These are phyloP conservation scores for Notospermus geniculatus DNA, from an alignment of 1,140 invertebrate species.

Conservation along the genomic window DNA sequence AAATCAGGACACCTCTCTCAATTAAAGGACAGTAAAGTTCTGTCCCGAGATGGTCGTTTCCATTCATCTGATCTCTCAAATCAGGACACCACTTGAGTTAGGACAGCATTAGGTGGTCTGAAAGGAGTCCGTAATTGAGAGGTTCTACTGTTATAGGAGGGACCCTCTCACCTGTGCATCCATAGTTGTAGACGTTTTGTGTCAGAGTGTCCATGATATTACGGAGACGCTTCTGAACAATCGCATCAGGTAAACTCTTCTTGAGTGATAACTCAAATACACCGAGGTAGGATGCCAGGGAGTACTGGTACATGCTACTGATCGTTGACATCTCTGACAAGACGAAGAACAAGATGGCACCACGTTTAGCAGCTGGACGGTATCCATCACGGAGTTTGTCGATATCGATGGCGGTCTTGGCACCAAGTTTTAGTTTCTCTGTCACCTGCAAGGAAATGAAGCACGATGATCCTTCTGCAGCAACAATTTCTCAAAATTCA, in stretches of 20 bases:
- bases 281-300: slow-evolving; percentile 64
- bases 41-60: no score
- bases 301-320: slow-evolving; percentile 90
- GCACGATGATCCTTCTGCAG: no score
- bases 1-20: no score
- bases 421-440: slow-evolving; percentile 69
- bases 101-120: no score
- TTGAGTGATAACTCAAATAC: slow-evolving; percentile 77
- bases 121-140: no score
- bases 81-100: no score
- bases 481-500: no score
- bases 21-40: no score
- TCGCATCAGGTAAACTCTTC: slow-evolving; percentile 74
- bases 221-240: slow-evolving; percentile 67
- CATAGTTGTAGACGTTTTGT: slow-evolving; percentile 83
- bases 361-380: slow-evolving; percentile 74
- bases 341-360: slow-evolving; percentile 86
- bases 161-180: slow-evolving; percentile 69
- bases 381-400: slow-evolving; percentile 79
- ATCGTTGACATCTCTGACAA: slow-evolving; percentile 80
- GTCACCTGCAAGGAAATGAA: slow-evolving; percentile 62
- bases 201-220: slow-evolving; percentile 84
- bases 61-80: no score
- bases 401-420: slow-evolving; percentile 72
- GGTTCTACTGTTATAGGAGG: no score